Evolutionary conservation across 2,113 vertebrate species (phyloP).

Genomic region (Eulacestoma nigropectus): DNA sequence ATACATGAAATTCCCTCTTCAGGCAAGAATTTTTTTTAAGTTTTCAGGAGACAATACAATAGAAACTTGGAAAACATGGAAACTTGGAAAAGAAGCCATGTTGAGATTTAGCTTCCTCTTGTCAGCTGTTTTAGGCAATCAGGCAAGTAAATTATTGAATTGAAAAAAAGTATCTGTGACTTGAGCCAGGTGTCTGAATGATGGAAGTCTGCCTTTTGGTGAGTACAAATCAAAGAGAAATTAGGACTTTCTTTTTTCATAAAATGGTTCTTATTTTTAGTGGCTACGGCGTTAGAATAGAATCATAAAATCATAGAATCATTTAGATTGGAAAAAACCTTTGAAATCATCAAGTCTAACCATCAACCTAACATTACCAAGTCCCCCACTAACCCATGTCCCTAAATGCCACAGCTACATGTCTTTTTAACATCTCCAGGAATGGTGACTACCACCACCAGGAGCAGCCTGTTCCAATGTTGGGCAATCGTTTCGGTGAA

Average conservation of each 20-base stretch:
- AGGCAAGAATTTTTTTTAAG: background rate
- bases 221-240: background rate
- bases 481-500: background rate
- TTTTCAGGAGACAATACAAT: background rate
- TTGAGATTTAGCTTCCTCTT: background rate
- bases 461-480: background rate
- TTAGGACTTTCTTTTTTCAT: background rate
- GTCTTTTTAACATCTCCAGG: background rate
- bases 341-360: background rate
- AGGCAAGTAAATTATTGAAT: background rate
- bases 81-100: background rate
- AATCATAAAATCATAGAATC: background rate
- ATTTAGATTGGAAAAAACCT: background rate
- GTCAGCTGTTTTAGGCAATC: background rate
- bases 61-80: background rate
- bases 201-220: background rate
- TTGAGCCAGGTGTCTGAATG: background rate
- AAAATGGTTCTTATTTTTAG: background rate
- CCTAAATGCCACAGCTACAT: background rate
- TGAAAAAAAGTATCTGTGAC: background rate
- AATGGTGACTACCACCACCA: no score
- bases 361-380: background rate
- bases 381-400: background rate
- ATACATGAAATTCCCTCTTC: background rate
- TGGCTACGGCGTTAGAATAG: background rate